Conservation (phyloP, 2,888 invertebrate genomes). For the Lacanobia oleracea region DNA sequence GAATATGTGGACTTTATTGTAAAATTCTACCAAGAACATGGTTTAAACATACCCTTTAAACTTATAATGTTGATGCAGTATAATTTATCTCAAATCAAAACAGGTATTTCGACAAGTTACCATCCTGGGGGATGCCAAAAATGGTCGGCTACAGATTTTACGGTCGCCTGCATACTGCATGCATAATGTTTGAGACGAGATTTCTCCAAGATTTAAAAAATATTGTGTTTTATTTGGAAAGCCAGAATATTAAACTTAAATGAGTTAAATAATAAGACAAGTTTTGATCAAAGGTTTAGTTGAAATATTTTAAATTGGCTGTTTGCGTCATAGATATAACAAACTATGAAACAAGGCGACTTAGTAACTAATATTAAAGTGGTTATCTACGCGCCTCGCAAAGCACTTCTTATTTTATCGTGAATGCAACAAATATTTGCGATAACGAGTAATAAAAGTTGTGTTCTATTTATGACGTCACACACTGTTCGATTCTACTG, state of each 20-base stretch:
- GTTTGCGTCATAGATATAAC: slow-evolving; percentile 28
- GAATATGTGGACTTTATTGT: slow-evolving; percentile 46
- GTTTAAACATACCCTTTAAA: slow-evolving; percentile 28
- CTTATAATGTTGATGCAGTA: slow-evolving; percentile 30
- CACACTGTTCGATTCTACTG: slow-evolving; percentile 51
- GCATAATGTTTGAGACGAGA: slow-evolving; percentile 52
- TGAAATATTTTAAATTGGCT: slow-evolving; percentile 25
- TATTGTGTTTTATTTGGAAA: slow-evolving; percentile 38
- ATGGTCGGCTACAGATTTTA: slow-evolving; percentile 58
- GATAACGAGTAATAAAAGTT: slow-evolving; percentile 82
- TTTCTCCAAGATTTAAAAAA: slow-evolving; percentile 50
- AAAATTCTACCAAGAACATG: slow-evolving; percentile 38
- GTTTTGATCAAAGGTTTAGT: slow-evolving; percentile 24
- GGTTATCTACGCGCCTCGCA: slow-evolving; percentile 76
- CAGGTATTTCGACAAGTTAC: slow-evolving; percentile 53
- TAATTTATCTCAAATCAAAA: slow-evolving; percentile 57
- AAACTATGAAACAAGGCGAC: slow-evolving; percentile 50
- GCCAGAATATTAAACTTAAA: slow-evolving; percentile 18
- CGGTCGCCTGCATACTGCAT: slow-evolving; percentile 60
- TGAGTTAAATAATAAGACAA: slow-evolving; percentile 16
- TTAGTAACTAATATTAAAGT: slow-evolving; percentile 73
- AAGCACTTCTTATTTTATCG: slow-evolving; percentile 84
- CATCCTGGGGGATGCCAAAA: slow-evolving; percentile 55
- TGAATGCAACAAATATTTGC: slow-evolving; percentile 80
- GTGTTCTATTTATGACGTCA: slow-evolving; percentile 78